These are phyloP conservation scores for Drosophila elegans DNA, from an alignment of 1,140 invertebrate genomes.

Conservation along the genomic window DNA sequence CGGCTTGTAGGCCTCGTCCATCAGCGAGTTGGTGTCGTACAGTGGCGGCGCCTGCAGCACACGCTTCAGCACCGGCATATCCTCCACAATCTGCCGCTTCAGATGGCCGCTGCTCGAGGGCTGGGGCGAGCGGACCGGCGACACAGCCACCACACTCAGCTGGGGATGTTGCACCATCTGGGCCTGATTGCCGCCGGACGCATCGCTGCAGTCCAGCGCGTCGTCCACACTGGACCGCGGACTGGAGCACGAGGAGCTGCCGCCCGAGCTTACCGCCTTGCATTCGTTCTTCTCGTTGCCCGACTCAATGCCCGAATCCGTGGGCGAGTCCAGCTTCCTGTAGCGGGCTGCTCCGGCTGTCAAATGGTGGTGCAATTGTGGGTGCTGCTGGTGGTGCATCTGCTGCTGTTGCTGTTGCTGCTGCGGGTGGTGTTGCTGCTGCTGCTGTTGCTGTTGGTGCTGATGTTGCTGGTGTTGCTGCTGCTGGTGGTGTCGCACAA, in stretches of 20 bases:
- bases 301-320: slow-evolving; percentile 96
- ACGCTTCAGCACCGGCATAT: slow-evolving; percentile 96
- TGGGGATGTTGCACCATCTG: slow-evolving; percentile 36
- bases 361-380: slow-evolving; percentile 76
- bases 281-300: slow-evolving; percentile 94
- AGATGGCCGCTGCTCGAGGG: slow-evolving; percentile 72
- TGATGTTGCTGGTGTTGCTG: slow-evolving; percentile 79
- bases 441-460: slow-evolving; percentile 55
- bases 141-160: slow-evolving; percentile 71
- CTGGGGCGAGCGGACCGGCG: slow-evolving; percentile 76
- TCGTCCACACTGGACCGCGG: slow-evolving; percentile 94
- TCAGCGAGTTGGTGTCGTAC: slow-evolving; percentile 94
- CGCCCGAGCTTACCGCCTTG: slow-evolving; percentile 89
- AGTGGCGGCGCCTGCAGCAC: slow-evolving; percentile 96
- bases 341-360: slow-evolving; percentile 85
- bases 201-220: slow-evolving; percentile 87
- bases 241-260: slow-evolving; percentile 92
- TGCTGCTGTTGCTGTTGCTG: slow-evolving; percentile 72
- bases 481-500: slow-evolving; percentile 85
- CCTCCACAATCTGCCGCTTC: slow-evolving; percentile 89
- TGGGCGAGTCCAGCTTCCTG: slow-evolving; percentile 94
- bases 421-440: slow-evolving; percentile 73
- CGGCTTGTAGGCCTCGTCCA: slow-evolving; percentile 97
- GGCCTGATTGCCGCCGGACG: slow-evolving; percentile 27
- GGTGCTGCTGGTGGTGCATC: slow-evolving; percentile 63